phyloP scores from a whole-genome alignment of 1,140 invertebrate species.

The Uloborus diversus region DNA sequence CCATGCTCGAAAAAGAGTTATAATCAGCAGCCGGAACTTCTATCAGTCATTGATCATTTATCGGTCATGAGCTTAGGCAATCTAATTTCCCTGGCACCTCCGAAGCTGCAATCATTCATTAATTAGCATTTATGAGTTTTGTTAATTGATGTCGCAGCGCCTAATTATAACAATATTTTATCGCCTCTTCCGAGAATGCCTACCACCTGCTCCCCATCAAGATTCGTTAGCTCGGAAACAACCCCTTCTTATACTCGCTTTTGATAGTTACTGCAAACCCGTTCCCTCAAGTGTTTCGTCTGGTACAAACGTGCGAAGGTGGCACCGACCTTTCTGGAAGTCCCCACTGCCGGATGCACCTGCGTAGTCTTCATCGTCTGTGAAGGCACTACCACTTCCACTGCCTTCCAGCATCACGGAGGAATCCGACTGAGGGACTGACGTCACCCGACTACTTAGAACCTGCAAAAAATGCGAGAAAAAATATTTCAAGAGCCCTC shows the following conservation, averaged over 20 bases:
- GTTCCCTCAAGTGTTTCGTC: not conserved
- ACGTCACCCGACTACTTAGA: conserved; percentile 17
- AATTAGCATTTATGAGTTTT: no score
- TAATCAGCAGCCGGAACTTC: no score
- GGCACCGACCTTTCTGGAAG: conserved; percentile 16
- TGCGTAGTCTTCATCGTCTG: conserved; percentile 41
- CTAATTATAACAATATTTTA: no score
- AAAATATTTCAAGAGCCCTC: not conserved
- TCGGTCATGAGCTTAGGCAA: no score
- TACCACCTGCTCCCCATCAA: not conserved
- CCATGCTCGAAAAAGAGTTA: no score
- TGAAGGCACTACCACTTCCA: conserved; percentile 1
- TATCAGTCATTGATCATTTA: no score
- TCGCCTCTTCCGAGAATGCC: no score
- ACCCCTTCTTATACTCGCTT: not conserved
- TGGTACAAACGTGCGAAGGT: not conserved
- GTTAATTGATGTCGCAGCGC: no score
- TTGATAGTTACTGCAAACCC: not conserved
- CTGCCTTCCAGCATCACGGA: conserved; percentile 19
- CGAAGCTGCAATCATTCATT: no score
- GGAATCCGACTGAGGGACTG: conserved; percentile 42
- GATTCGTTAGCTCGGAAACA: not conserved
- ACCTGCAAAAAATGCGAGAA: not conserved
- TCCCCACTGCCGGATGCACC: conserved; percentile 41
- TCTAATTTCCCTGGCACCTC: no score